A percentile compares a stretch with the other conserved stretches of the same genome.
Evolutionary conservation across 92 coral and sea anemone species (phyloP).

Genomic region (Ricordea florida): DNA sequence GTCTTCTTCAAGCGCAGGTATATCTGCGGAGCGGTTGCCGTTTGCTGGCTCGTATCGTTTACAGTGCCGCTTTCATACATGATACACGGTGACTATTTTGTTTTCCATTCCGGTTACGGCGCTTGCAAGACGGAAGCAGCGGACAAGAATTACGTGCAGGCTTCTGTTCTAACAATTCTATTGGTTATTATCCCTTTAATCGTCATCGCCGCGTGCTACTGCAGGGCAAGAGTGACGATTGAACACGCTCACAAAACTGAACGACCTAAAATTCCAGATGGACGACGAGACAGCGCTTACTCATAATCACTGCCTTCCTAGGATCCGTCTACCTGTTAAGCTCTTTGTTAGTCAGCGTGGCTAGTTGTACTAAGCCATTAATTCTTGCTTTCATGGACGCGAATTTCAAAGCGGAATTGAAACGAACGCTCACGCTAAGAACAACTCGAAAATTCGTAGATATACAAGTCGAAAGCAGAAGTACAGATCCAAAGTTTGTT

Average conservation of each 20-base stretch:
- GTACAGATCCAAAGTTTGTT: background rate
- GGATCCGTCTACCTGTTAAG: constrained; percentile 40
- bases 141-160: constrained; percentile 4
- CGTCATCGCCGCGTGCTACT: constrained; percentile 11
- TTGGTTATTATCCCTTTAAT: constrained; percentile 13
- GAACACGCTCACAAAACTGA: background rate
- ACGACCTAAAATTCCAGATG: background rate
- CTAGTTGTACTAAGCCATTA: constrained; percentile 15
- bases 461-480: background rate
- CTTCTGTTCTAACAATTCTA: constrained; percentile 10
- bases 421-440: constrained; percentile 16
- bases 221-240: too few species aligned
- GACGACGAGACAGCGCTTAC: too few species aligned
- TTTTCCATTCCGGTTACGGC: constrained; percentile 46
- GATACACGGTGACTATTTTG: background rate
- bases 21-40: too few species aligned
- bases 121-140: constrained; percentile 13
- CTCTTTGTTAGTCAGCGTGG: background rate
- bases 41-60: too few species aligned
- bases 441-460: constrained; percentile 10
- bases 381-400: constrained; percentile 1
- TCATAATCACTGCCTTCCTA: too few species aligned
- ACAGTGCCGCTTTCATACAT: too few species aligned
- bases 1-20: too few species aligned
- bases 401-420: constrained; percentile 19